Conservation (phyloP, 2,113 vertebrate species). For the Phaethornis superciliosus region DNA sequence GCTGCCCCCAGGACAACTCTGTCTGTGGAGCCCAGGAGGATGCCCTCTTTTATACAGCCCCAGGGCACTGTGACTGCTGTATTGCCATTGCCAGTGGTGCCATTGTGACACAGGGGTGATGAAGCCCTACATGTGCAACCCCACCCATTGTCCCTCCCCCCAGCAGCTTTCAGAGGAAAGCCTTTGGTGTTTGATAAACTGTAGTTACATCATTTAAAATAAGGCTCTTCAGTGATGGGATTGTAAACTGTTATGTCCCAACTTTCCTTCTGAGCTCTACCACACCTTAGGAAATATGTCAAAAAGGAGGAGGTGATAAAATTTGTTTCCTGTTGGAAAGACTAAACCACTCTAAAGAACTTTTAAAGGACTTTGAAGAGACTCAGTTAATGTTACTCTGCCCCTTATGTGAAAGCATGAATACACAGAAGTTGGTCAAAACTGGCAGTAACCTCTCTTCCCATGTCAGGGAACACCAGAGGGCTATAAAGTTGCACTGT, state of each 20-base stretch:
- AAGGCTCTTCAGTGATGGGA: background rate
- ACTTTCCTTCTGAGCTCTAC: background rate
- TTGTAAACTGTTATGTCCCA: background rate
- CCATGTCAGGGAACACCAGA: conserved; percentile 47
- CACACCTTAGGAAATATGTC: background rate
- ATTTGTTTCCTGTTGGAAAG: background rate
- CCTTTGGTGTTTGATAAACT: background rate
- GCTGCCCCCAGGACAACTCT: background rate
- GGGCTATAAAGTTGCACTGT: conserved; percentile 63
- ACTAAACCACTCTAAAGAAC: background rate
- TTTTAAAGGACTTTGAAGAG: background rate
- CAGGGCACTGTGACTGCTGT: background rate
- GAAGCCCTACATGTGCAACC: rapidly evolving
- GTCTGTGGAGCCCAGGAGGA: rapidly evolving
- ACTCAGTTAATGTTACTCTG: conserved; percentile 28
- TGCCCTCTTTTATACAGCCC: background rate
- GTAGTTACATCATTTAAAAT: background rate
- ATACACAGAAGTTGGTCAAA: conserved; percentile 41
- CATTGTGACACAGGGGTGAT: background rate
- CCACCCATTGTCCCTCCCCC: rapidly evolving
- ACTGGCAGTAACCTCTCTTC: conserved; percentile 33
- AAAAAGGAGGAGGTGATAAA: background rate
- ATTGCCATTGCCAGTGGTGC: rapidly evolving
- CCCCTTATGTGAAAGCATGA: conserved; percentile 17
- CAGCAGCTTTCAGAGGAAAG: background rate